phyloP scores from a whole-genome alignment of 92 coral and sea anemone genomes.

The Porites cylindrica region DNA sequence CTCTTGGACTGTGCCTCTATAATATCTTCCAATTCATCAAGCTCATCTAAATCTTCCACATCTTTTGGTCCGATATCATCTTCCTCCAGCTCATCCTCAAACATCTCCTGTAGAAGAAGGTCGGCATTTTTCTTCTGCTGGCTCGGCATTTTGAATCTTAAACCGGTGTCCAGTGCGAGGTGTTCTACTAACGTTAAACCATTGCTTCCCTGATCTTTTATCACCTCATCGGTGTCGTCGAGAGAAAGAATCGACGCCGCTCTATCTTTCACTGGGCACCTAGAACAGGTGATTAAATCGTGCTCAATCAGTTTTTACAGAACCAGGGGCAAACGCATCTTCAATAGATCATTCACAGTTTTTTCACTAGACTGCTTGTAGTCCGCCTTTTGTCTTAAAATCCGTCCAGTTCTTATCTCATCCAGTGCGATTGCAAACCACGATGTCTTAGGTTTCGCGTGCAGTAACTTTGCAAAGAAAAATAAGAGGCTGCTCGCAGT shows the following conservation, averaged over 20 bases:
- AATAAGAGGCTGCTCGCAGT: too few relatives aligned
- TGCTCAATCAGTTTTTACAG: too few relatives aligned
- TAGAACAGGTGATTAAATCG: constrained; percentile 1
- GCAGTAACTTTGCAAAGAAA: too few relatives aligned
- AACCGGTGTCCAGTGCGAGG: constrained; percentile 78
- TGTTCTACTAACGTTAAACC: constrained; percentile 70
- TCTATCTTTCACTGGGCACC: constrained; percentile 89
- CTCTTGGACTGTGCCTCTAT: constrained; percentile 50
- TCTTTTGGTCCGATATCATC: constrained; percentile 93
- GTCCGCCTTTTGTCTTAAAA: too few relatives aligned
- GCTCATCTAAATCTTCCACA: constrained; percentile 83
- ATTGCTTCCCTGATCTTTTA: not conserved
- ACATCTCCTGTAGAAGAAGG: constrained; percentile 93
- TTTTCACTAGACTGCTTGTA: too few relatives aligned
- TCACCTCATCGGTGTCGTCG: constrained; percentile 47
- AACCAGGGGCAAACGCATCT: too few relatives aligned
- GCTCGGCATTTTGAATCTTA: constrained; percentile 86
- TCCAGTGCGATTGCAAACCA: too few relatives aligned
- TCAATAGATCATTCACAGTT: too few relatives aligned
- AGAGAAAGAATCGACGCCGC: constrained; percentile 70
- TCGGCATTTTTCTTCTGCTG: constrained; percentile 96
- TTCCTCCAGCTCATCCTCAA: constrained; percentile 89
- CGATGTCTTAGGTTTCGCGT: too few relatives aligned
- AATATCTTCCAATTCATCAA: constrained; percentile 76
- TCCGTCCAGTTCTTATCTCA: too few relatives aligned